Base-by-base conservation (phyloP, 2,113 vertebrate species). In the Odontesthes bonariensis region DNA sequence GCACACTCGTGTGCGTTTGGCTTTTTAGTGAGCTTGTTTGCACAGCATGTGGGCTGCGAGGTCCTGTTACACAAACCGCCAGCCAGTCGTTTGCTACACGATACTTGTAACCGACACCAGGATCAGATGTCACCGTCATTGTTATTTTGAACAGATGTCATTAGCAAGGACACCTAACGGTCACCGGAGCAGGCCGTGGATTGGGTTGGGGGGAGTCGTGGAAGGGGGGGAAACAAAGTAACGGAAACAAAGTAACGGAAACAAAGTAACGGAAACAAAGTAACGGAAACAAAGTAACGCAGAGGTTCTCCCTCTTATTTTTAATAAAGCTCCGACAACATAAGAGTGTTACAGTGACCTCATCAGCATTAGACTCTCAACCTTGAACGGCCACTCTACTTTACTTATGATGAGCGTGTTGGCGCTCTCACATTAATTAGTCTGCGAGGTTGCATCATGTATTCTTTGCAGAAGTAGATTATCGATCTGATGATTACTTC, bases 31-130 rank as follows among this genome's bases (percentile, higher is more conserved):
- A 54, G 22, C 33, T 8, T 73, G 76, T 72, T 56, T 58, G 22
- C 75, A 56, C 27, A 57, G 56, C 46, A 46, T 20, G 73, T 64
- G 69, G 63, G 68, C 55, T 8, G 49, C 7, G 13, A 47, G 64
- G 38, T 84, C 56, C 5, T 52, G 58, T 91, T 86, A 73, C 86
- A 61, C 57, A 57, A 70, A 40, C 63, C 4, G 16, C 61, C 69
- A 59, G 63, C 62, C 52, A 35, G 73, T 65, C 47, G 1, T 73
- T 73, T 10, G 82, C 69, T 11, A 88, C 35, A n/a, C 16, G 70
- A 90, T 77, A 59, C 86, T 9, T 27, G 69, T 42, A 56, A 59
- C 79, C 58, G 82, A 86, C 52, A 62, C 59, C n/a, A 6, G 69
- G 68, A 81, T 89, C 79, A 2, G 19, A 13, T 86, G 74, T 71